These are phyloP conservation scores for Micrastur ruficollis DNA, from an alignment of 2,797 vertebrate species.

Conservation along the genomic window DNA sequence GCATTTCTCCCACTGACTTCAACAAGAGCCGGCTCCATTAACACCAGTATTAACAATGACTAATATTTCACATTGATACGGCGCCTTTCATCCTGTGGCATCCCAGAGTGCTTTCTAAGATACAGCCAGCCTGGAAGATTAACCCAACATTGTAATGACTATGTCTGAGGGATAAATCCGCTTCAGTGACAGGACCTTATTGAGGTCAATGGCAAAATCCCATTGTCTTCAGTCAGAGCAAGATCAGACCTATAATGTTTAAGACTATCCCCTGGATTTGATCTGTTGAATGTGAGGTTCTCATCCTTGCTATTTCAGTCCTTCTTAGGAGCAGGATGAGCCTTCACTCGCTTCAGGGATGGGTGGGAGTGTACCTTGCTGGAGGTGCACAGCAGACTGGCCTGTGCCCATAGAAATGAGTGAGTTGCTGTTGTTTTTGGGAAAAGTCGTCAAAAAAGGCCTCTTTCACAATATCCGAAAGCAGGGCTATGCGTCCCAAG, in stretches of 20 bases:
- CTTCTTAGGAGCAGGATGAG: background rate
- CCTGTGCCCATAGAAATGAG: background rate
- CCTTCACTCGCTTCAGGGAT: background rate
- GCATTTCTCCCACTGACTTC: slow-evolving; percentile 36
- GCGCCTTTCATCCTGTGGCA: slow-evolving; percentile 49
- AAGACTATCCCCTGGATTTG: background rate
- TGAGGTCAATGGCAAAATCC: slow-evolving; percentile 62
- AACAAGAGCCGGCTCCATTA: slow-evolving; percentile 36
- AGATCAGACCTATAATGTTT: slow-evolving; percentile 23
- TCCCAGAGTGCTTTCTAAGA: slow-evolving; percentile 59
- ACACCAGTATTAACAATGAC: slow-evolving; percentile 55
- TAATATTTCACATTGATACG: slow-evolving; percentile 55
- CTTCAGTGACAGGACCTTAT: slow-evolving; percentile 47
- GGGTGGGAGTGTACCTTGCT: background rate
- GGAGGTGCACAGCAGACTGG: background rate
- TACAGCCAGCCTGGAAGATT: slow-evolving; percentile 51
- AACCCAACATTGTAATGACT: slow-evolving; percentile 56
- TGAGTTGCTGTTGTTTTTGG: background rate
- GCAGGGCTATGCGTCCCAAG: background rate
- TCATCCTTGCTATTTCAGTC: background rate
- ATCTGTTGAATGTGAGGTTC: background rate
- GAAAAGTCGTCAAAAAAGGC: background rate
- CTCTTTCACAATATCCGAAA: background rate
- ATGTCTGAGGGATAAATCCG: slow-evolving; percentile 58
- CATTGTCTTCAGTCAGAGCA: slow-evolving; percentile 43